phyloP scores from a whole-genome alignment of 2,113 vertebrate species.

The Phylloscopus trochilus region DNA sequence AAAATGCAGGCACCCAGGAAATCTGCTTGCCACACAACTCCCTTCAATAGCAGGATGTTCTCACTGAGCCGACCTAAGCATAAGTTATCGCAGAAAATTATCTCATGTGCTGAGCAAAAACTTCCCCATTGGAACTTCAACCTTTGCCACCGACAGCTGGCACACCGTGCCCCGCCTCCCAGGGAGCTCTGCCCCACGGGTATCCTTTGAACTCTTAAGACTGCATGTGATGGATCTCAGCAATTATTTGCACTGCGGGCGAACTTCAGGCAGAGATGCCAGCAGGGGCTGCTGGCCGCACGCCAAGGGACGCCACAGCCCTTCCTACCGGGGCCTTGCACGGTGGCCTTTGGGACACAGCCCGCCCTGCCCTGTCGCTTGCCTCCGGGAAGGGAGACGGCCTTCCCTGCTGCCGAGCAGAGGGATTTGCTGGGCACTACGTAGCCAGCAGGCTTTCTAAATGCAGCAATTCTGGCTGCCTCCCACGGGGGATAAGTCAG shows the following conservation, averaged over 20 bases:
- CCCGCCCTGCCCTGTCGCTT: not conserved
- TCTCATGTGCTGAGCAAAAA: not conserved
- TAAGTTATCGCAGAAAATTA: not conserved
- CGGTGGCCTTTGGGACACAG: not conserved
- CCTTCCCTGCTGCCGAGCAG: not conserved
- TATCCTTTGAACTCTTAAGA: conserved; percentile 27
- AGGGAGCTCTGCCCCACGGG: not conserved
- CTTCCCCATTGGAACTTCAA: not conserved
- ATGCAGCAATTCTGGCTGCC: not conserved
- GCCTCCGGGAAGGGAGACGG: not conserved
- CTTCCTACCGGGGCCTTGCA: not conserved
- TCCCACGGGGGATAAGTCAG: not conserved
- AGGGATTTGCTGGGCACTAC: not conserved
- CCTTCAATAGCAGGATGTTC: not conserved
- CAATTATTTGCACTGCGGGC: not conserved
- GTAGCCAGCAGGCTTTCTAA: not conserved
- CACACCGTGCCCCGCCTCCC: not conserved
- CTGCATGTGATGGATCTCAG: not conserved
- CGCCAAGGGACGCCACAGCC: not conserved
- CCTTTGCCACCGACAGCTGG: not conserved
- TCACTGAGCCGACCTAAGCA: not conserved
- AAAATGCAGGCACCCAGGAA: not conserved
- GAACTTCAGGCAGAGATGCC: not conserved
- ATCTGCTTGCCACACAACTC: not conserved
- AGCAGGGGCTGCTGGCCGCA: not conserved